phyloP scores from a whole-genome alignment of 1,140 invertebrate species.

The Gonatopus flavifemur region DNA sequence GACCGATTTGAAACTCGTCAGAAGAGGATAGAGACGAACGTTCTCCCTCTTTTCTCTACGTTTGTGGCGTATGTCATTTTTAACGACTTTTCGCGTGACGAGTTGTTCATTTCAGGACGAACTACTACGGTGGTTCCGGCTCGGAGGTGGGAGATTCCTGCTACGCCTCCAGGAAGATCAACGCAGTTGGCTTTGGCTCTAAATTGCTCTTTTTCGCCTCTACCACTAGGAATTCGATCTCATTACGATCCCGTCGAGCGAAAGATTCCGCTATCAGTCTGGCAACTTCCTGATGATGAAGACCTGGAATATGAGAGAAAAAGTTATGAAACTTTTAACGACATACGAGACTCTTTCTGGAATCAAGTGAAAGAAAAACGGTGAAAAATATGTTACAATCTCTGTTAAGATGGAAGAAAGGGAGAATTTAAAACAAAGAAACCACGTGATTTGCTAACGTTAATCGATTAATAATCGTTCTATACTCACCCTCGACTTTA shows the following conservation, averaged over 20 bases:
- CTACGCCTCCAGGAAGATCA: slow-evolving; percentile 87
- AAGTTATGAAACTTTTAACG: too few species aligned
- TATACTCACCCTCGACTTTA: slow-evolving; percentile 82
- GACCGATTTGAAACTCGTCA: slow-evolving; percentile 25
- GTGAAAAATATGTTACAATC: not conserved
- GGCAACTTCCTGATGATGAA: slow-evolving; percentile 79
- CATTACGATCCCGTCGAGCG: slow-evolving; percentile 79
- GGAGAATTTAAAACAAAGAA: not conserved
- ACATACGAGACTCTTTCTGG: not conserved
- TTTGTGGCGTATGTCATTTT: too few species aligned
- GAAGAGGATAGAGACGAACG: slow-evolving; percentile 1
- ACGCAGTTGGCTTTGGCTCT: slow-evolving; percentile 82
- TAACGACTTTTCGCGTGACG: slow-evolving; percentile 4
- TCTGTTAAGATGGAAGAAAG: not conserved
- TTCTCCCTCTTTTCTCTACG: not conserved
- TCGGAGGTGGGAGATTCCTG: slow-evolving; percentile 62
- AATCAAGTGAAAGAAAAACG: not conserved
- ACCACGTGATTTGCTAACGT: not conserved
- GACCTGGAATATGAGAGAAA: slow-evolving; percentile 42
- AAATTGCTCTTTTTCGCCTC: slow-evolving; percentile 88
- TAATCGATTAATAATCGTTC: slow-evolving; percentile 26
- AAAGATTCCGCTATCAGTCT: slow-evolving; percentile 87
- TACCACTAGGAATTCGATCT: slow-evolving; percentile 87
- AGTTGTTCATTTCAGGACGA: too few species aligned
- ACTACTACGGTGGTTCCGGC: slow-evolving; percentile 52